Evolutionary conservation across 1,140 invertebrate genomes (phyloP).

Genomic region (Ericerus pela): DNA sequence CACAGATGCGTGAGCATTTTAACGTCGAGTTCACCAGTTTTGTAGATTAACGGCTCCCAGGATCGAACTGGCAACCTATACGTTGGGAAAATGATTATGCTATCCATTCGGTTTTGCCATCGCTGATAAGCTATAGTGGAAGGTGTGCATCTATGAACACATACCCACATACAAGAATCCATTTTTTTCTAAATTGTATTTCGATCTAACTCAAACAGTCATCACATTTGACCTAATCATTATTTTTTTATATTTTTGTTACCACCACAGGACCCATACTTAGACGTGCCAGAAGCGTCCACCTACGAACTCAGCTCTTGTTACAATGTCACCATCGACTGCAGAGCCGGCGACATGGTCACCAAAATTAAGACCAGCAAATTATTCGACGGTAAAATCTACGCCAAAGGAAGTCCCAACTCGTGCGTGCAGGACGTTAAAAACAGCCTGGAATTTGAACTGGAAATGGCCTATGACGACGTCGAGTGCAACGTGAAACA

Average conservation of each 20-base stretch:
- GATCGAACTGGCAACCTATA: too few species aligned
- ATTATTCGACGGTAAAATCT: constrained; percentile 85
- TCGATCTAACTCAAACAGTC: neutral
- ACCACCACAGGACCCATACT: constrained; percentile 57
- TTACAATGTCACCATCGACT: constrained; percentile 88
- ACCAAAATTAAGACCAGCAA: constrained; percentile 80
- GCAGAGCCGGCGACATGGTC: constrained; percentile 80
- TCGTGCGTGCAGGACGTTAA: constrained; percentile 77
- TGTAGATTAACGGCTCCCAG: too few species aligned
- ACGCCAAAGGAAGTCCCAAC: constrained; percentile 81
- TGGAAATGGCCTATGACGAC: constrained; percentile 81
- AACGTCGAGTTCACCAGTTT: too few species aligned
- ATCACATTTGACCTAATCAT: neutral
- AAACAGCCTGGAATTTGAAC: constrained; percentile 67
- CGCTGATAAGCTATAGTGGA: too few species aligned
- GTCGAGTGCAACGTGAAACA: constrained; percentile 77
- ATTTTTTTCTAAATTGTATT: neutral
- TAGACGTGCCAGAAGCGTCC: constrained; percentile 72
- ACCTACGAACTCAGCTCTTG: constrained; percentile 86
- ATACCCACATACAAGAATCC: too few species aligned
- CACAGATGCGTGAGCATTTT: too few species aligned
- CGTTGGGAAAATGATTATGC: too few species aligned
- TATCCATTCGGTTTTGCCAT: too few species aligned
- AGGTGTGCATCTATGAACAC: too few species aligned
- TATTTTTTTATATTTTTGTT: neutral